Evolutionary conservation across 1,140 invertebrate genomes (phyloP), one percentile per base, ranked within the genome.

Genomic region (Lutraria rhynchaena): DNA sequence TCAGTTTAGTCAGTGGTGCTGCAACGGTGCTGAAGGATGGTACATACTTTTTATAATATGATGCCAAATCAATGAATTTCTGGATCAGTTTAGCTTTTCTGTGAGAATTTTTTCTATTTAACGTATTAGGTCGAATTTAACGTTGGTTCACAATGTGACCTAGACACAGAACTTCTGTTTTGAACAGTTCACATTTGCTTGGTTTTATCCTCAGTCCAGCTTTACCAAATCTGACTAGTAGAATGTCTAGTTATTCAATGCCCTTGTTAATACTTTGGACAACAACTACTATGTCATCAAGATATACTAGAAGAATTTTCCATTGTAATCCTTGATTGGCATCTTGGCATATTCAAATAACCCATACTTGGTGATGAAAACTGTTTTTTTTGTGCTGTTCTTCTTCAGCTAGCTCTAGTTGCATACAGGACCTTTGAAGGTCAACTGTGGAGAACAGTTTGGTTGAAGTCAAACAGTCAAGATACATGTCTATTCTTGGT

Each of bases 321-420:
- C 83, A 81, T 19, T 81, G 71, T 15, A 81, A 44, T 31, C 77
- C 61, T 74, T 37, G 13, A 76, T 29, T 51, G 67, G 74, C 22
- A 83, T 7, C n/a, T 53, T 69, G 15, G 49, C 51, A 55, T 63
- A 76, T n/a, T 77, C 33, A 49, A 35, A 77, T 7, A 76, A 22
- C 0, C 81, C 73, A 24, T 77, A 70, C 41, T n/a, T n/a, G n/a
- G n/a, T n/a, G n/a, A n/a, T n/a, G n/a, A n/a, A n/a, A n/a, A n/a
- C n/a, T n/a, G n/a, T 61, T 75, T 37, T 65, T 63, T 49, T 83
- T 83, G 7, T 1, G 15, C 41, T 73, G 77, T 29, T 63, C 49
- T 27, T 60, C 46, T 22, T 35, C 35, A 13, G 41, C 57, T n/a
- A 83, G 27, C 22, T 22, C 29, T 7, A 35, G 29, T 33, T 83